Percentiles rank a stretch among this genome's conserved stretches.
phyloP scores from a whole-genome alignment of 2,888 invertebrate genomes.

The Neocrepidodera transversa region DNA sequence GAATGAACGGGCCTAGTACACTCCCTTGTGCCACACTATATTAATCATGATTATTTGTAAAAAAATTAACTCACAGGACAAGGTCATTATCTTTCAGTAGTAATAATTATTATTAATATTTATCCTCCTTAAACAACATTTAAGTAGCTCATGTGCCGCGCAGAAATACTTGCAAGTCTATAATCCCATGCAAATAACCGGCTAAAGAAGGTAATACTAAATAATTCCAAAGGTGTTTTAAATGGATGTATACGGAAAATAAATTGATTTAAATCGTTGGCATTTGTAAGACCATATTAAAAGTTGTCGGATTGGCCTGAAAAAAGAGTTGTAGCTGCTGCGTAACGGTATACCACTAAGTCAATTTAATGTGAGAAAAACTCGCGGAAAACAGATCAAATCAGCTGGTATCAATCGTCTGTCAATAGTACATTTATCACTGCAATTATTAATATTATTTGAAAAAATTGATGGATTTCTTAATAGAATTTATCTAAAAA shows the following conservation, averaged over 20 bases:
- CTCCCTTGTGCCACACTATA: slow-evolving; percentile 10
- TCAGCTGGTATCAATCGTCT: slow-evolving; percentile 3
- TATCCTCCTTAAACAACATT: slow-evolving; percentile 33
- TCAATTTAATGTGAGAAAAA: slow-evolving; percentile 13
- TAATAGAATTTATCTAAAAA: too few relatives aligned
- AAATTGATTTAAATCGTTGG: slow-evolving; percentile 35
- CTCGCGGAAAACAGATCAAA: slow-evolving; percentile 4
- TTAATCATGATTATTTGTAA: slow-evolving; percentile 7
- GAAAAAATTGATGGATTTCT: too few relatives aligned
- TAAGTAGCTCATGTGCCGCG: slow-evolving; percentile 30
- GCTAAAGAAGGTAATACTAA: slow-evolving; percentile 35
- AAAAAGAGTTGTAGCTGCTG: slow-evolving; percentile 22
- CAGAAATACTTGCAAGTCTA: slow-evolving; percentile 36
- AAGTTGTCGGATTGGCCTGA: slow-evolving; percentile 16
- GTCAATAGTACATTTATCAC: slow-evolving; percentile 1
- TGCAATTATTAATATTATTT: background rate
- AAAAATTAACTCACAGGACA: slow-evolving; percentile 9
- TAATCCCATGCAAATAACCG: slow-evolving; percentile 37
- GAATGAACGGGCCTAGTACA: slow-evolving; percentile 16
- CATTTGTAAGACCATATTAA: slow-evolving; percentile 32
- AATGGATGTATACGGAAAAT: slow-evolving; percentile 35
- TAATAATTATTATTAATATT: slow-evolving; percentile 31
- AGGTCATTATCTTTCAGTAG: slow-evolving; percentile 30
- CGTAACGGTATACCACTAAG: slow-evolving; percentile 17
- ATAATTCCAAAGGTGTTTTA: slow-evolving; percentile 36